Evolutionary conservation across 2,888 invertebrate genomes (phyloP).

Genomic region (Pedicia rivosa): DNA sequence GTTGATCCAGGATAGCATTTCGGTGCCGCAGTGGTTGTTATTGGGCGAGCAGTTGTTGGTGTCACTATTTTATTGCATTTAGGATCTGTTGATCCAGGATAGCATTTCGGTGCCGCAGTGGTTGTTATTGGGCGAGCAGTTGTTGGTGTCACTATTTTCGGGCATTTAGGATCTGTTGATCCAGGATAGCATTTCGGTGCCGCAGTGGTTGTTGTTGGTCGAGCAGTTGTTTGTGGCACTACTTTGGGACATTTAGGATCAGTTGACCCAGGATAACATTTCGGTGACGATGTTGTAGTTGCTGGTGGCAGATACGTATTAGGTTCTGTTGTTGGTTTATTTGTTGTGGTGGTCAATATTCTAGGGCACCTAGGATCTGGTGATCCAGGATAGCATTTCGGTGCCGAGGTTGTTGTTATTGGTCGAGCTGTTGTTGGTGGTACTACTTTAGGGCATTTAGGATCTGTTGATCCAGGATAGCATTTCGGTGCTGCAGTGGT

Average conservation of each 20-base stretch:
- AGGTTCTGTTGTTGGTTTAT: conserved; percentile 13
- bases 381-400: conserved; percentile 19
- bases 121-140: conserved; percentile 21
- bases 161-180: conserved; percentile 21
- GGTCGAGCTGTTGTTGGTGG: conserved; percentile 16
- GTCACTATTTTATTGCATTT: no score
- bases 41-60: conserved; percentile 23
- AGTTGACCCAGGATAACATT: conserved; percentile 17
- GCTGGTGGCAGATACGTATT: conserved; percentile 1
- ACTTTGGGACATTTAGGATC: conserved; percentile 20
- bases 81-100: conserved; percentile 23
- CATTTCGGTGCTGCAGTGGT: conserved; percentile 30
- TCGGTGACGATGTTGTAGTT: conserved; percentile 8
- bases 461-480: conserved; percentile 25
- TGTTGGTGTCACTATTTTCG: conserved; percentile 13
- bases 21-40: conserved; percentile 15
- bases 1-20: conserved; percentile 21
- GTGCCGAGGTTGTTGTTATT: conserved; percentile 7
- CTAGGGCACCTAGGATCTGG: conserved; percentile 19
- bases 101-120: conserved; percentile 20
- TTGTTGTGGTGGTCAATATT: conserved; percentile 13
- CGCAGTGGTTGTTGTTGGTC: conserved; percentile 13
- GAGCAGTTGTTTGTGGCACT: conserved; percentile 13
- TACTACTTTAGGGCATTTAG: conserved; percentile 23
- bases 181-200: conserved; percentile 16